Base-by-base conservation (phyloP, 2,888 invertebrate species). In the Hypolimnas misippus region DNA sequence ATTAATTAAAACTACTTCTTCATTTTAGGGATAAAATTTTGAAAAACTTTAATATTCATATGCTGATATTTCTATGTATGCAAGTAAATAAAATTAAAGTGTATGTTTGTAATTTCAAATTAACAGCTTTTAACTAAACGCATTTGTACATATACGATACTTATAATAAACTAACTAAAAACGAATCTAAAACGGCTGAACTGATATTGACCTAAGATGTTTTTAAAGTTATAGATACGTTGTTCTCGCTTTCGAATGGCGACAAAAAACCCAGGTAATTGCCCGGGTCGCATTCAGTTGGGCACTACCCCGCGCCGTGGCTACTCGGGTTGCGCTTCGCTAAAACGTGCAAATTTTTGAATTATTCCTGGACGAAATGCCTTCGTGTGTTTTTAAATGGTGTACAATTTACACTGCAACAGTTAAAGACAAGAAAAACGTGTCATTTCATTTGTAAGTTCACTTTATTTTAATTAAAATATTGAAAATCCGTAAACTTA, bases 221-320 rank as follows among this genome's bases (percentile, higher is more conserved):
- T 25, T 25, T 25, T 46, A 46, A 46, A 46, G 17, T 3, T 17
- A 19, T 46, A 46, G 44, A 46, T 46, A 46, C 44, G 19, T 46
- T 46, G 44, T 17, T 10, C 10, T 5, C 17, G 17, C 19, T 17
- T 17, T 46, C 16, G 10, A 17, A 46, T 46, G 17, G 44, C 19
- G 16, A 19, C 7, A 46, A 17, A 6, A 46, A 16, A 46, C 10
- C 4, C 16, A 46, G 44, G 17, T 17, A 46, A 46, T 46, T 46
- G 44, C 17, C 44, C 44, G 10, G 10, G 10, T 17, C 17, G 16
- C 19, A 17, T 19, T 19, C 44, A 46, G 44, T 46, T 19, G 19
- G 8, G 44, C 44, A 16, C 19, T 19, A 46, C 5, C 19, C 44
- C 10, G 44, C 19, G 17, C 17, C 8, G 3, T 17, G 44, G 17